A percentile compares a stretch with the other conserved stretches of the same genome.
Conservation (phyloP, 1,140 invertebrate genomes). For the Galendromus occidentalis region DNA sequence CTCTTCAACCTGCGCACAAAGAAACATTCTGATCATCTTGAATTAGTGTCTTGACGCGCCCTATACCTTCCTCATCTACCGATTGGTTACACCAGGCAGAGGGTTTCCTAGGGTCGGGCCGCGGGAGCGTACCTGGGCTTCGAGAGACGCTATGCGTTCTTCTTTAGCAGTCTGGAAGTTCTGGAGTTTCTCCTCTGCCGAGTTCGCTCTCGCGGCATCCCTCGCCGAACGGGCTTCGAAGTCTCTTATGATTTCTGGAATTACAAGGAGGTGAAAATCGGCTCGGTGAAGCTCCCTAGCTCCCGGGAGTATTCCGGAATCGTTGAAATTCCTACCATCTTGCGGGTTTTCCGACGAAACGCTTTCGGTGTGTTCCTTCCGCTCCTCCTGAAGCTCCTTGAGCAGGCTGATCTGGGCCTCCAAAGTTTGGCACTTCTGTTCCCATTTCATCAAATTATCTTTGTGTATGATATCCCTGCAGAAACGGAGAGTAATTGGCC, state of each 20-base stretch:
- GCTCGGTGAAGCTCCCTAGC: no score
- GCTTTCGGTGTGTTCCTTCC: not conserved
- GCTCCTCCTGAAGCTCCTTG: not conserved
- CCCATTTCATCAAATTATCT: not conserved
- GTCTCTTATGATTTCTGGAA: not conserved
- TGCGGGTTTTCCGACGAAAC: no score
- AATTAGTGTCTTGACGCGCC: no score
- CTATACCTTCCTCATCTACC: no score
- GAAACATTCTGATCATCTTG: no score
- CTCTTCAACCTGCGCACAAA: slow-evolving; percentile 1
- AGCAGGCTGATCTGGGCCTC: not conserved
- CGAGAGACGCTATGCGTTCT: not conserved
- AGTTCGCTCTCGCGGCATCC: not conserved
- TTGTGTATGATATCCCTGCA: slow-evolving; percentile 3
- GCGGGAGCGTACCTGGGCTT: not conserved
- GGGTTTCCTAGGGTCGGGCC: no score
- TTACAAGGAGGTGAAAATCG: not conserved
- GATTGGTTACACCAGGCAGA: no score
- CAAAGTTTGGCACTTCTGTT: not conserved
- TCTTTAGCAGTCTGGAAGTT: not conserved
- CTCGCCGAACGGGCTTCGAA: not conserved
- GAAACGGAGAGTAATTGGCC: no score
- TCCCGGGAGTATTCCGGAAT: no score
- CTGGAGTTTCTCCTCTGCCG: not conserved
- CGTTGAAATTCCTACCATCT: no score